These are phyloP conservation scores for Seira musarum DNA, from an alignment of 2,888 invertebrate genomes.

Conservation along the genomic window DNA sequence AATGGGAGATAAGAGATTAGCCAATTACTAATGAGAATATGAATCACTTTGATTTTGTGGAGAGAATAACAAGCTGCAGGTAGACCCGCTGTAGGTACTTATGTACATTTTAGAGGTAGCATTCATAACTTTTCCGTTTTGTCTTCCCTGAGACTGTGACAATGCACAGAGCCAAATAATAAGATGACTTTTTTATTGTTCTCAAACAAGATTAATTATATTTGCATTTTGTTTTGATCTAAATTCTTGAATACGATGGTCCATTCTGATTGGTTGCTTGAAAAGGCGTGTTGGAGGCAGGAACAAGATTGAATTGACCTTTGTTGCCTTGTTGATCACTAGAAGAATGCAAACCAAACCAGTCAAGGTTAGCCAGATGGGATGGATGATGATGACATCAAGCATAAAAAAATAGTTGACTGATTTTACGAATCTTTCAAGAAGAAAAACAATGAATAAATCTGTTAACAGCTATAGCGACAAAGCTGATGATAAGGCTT, in stretches of 20 bases:
- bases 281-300: conserved; percentile 48
- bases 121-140: neutral
- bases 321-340: neutral
- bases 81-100: no score
- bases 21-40: no score
- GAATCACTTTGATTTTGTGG: no score
- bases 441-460: no score
- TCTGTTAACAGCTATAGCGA: no score
- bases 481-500: no score
- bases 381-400: neutral
- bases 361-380: conserved; percentile 44
- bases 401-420: no score
- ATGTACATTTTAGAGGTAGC: no score
- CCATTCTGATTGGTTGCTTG: conserved; percentile 34
- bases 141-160: neutral
- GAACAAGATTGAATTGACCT: neutral
- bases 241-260: neutral
- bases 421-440: no score
- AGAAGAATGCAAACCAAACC: neutral
- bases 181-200: neutral
- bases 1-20: no score
- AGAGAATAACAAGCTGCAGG: no score
- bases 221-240: conserved; percentile 6
- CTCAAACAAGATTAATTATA: neutral
- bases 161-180: neutral